Percentiles rank a stretch among this genome's conserved stretches.
These are phyloP conservation scores for Lithobates sylvaticus DNA, from an alignment of 2,797 vertebrate genomes.

Conservation along the genomic window DNA sequence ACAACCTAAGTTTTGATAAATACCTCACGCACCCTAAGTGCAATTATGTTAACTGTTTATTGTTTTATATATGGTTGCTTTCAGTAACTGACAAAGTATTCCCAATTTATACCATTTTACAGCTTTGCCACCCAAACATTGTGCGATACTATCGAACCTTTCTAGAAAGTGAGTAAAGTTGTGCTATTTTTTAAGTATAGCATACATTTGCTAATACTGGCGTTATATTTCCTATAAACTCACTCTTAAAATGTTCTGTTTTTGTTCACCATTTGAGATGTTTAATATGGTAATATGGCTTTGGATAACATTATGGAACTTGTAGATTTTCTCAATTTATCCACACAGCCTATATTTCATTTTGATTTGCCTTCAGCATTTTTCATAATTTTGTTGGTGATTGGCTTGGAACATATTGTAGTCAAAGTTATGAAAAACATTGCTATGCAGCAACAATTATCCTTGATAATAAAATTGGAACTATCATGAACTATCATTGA, in stretches of 20 bases:
- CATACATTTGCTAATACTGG: background rate
- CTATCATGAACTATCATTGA: background rate
- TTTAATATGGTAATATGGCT: background rate
- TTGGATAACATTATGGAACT: too few relatives aligned
- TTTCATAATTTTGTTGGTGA: too few relatives aligned
- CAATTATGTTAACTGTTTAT: too few relatives aligned
- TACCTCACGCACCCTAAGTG: too few relatives aligned
- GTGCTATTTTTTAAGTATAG: background rate
- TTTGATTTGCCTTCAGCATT: too few relatives aligned
- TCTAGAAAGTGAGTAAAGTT: constrained; percentile 85
- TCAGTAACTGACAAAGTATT: background rate
- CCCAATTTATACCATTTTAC: constrained; percentile 38
- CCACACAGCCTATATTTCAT: too few relatives aligned
- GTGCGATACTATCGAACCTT: constrained; percentile 93
- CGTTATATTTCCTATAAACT: background rate
- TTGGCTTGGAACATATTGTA: too few relatives aligned
- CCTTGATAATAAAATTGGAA: too few relatives aligned
- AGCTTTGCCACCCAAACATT: constrained; percentile 91
- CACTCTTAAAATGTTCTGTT: background rate
- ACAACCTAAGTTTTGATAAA: too few relatives aligned
- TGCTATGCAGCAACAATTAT: too few relatives aligned
- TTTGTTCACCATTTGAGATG: background rate
- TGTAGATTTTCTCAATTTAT: too few relatives aligned
- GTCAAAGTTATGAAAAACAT: too few relatives aligned
- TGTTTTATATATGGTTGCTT: background rate